Evolutionary conservation across 2,888 invertebrate genomes (phyloP), one percentile per base, ranked within the genome.

Genomic region (Drosophila mercatorum): DNA sequence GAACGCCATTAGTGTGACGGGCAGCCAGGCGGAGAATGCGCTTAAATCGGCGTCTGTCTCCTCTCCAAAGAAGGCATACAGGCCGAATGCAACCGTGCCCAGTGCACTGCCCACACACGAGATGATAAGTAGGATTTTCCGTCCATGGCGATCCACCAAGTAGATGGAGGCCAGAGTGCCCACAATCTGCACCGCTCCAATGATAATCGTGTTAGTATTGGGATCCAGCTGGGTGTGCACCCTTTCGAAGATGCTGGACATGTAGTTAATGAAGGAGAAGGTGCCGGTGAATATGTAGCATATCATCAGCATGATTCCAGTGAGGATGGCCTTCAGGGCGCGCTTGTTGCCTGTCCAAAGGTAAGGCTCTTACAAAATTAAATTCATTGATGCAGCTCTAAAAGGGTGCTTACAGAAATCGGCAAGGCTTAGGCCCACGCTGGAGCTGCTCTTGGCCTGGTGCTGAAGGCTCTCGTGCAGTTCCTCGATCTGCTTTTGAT

Each of bases 241-340:
- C 3, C 74, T 70, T 6, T 80, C 75, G 38, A 92, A 92, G 5
- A 92, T 91, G 31, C 69, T 83, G 8, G 92, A 82, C 69, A 91
- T 89, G 68, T 92, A 92, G 61, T 87, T 92, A 8, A 91, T 72
- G 52, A 92, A 83, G 44, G 88, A 84, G 40, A 88, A 91, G 3
- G 75, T 71, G 44, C 92, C 92, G 14, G 89, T 84, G 12, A 86
- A 84, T 11, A 85, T 86, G 57, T 84, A 85, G 12, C 88, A 65
- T 3, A 87, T 65, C 75, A 90, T 80, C 3, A 92, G 68, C 2
- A 83, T 46, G 2, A 87, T 5, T 2, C 90, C 91, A 1, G 78
- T 87, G 0, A 69, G 7, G 4, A 92, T 52, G 0, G 86, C 90
- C 64, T 83, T 91, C 3, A 83, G 3, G 0, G 90, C 81, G 5